Conservation (phyloP, 2,888 invertebrate genomes). For the Kuschelorhynchus macadamiae region DNA sequence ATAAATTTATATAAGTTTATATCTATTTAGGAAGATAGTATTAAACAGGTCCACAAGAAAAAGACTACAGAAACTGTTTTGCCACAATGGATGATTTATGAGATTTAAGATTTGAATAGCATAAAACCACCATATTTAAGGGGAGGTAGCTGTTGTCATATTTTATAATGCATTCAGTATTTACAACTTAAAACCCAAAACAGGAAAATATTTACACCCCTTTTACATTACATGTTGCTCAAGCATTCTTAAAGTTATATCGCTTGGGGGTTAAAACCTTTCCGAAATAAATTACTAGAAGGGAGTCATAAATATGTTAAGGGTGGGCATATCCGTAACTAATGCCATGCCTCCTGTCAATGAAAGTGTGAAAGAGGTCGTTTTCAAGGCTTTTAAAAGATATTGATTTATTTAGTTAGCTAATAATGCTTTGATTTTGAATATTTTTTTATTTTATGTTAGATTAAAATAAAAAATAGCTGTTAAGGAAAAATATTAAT, state of each 20-base stretch:
- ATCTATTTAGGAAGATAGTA: too few species aligned
- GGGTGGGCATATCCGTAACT: slow-evolving; percentile 30
- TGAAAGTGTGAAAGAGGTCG: slow-evolving; percentile 15
- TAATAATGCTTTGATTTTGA: too few species aligned
- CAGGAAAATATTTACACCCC: slow-evolving; percentile 39
- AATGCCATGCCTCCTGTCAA: slow-evolving; percentile 26
- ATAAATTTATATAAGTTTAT: too few species aligned
- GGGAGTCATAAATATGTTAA: slow-evolving; percentile 18
- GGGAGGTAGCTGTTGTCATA: slow-evolving; percentile 9
- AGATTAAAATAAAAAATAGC: too few species aligned
- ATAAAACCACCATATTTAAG: neutral
- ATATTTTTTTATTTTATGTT: too few species aligned
- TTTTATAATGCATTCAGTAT: slow-evolving; percentile 5
- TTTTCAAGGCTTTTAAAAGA: slow-evolving; percentile 8
- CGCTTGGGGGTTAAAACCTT: slow-evolving; percentile 27
- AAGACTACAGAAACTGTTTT: neutral
- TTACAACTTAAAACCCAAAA: slow-evolving; percentile 32
- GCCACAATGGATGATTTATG: neutral
- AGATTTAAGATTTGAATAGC: neutral
- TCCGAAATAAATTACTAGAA: slow-evolving; percentile 34
- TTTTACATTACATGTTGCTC: slow-evolving; percentile 27
- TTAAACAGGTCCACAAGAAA: too few species aligned
- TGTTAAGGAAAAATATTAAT: too few species aligned
- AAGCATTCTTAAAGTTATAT: slow-evolving; percentile 25
- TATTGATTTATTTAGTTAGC: too few species aligned